Conservation (phyloP, 2,797 vertebrate genomes). For the Tragopan temminckii region DNA sequence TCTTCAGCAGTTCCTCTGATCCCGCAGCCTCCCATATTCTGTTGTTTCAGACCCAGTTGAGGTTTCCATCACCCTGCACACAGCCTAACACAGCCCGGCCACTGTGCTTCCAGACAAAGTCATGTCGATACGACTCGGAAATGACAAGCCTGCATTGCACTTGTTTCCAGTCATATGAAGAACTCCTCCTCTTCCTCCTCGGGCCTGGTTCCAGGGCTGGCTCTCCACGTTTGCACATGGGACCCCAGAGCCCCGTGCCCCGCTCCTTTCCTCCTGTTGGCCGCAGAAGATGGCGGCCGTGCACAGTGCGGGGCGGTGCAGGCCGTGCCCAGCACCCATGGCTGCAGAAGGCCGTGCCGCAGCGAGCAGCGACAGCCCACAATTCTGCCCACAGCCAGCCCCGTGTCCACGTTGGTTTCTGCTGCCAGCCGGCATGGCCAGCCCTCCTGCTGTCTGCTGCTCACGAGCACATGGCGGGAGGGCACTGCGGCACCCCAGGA, state of each 20-base stretch:
- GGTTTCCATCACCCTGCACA: background rate
- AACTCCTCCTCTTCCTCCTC: slow-evolving; percentile 86
- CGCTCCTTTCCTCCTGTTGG: background rate
- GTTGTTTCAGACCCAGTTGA: background rate
- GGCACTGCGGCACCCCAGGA: slow-evolving; percentile 62
- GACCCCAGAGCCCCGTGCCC: background rate
- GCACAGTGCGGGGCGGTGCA: background rate
- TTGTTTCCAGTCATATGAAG: slow-evolving; percentile 88
- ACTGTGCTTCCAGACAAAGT: background rate
- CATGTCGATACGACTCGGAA: background rate
- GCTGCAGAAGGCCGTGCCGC: slow-evolving; percentile 58
- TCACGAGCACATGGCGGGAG: too few relatives aligned
- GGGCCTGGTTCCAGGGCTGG: background rate
- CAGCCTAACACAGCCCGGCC: background rate
- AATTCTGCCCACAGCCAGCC: slow-evolving; percentile 63
- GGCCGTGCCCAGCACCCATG: background rate
- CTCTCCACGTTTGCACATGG: background rate
- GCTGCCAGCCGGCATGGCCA: slow-evolving; percentile 47
- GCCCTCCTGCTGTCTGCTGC: slow-evolving; percentile 6
- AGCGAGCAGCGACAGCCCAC: slow-evolving; percentile 48
- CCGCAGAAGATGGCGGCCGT: background rate
- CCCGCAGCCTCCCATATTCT: background rate
- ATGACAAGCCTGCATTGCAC: accelerated
- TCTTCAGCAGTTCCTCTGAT: background rate
- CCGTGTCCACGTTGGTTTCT: slow-evolving; percentile 92